Conservation (phyloP, 2,797 vertebrate genomes). For the Muscicapa striata region DNA sequence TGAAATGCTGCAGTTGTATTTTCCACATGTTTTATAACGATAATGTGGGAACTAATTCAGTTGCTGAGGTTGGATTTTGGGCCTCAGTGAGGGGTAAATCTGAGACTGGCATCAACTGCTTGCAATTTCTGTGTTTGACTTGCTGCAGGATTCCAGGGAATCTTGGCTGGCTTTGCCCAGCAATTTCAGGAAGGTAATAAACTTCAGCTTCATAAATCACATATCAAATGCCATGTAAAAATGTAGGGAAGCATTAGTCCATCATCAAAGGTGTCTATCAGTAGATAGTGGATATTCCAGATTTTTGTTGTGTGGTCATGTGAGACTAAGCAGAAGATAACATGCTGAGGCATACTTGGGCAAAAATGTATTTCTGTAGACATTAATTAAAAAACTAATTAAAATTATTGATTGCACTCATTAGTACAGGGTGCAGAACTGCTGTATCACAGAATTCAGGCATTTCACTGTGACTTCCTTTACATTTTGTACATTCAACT, state of each 20-base stretch:
- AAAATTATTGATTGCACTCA: not conserved
- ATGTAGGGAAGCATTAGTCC: not conserved
- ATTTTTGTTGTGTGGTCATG: not conserved
- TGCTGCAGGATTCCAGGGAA: not conserved
- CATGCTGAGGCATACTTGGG: not conserved
- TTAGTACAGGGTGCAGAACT: not conserved
- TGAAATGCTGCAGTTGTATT: not conserved
- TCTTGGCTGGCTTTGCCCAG: not conserved
- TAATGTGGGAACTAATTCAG: not conserved
- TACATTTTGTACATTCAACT: not conserved
- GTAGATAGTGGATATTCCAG: not conserved
- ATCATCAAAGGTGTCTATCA: not conserved
- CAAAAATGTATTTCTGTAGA: not conserved
- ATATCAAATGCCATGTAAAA: not conserved
- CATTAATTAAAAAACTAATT: not conserved
- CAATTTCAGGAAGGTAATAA: not conserved
- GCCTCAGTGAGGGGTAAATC: not conserved
- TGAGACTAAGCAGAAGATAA: not conserved
- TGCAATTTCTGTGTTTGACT: not conserved
- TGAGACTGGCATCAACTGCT: not conserved
- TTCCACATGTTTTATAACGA: rapidly evolving
- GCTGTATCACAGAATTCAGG: not conserved
- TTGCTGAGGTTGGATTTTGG: not conserved
- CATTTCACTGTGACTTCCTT: not conserved
- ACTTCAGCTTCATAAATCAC: not conserved